Conservation (phyloP, 2,888 invertebrate genomes). For the Patella depressa region DNA sequence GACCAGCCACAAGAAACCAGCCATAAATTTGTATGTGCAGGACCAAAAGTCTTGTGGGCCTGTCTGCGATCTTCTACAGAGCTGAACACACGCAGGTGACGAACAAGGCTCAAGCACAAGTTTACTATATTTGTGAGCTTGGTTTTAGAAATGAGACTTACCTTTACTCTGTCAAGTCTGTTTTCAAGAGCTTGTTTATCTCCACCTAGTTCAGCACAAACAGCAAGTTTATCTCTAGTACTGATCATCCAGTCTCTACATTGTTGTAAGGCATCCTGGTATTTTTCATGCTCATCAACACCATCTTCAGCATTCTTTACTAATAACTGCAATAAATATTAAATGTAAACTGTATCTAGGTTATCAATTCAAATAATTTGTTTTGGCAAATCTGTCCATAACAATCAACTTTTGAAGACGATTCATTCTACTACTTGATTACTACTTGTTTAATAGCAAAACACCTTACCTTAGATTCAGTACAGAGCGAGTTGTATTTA, state of each 20-base stretch:
- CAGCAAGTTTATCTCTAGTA: conserved; percentile 84
- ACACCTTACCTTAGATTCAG: conserved; percentile 79
- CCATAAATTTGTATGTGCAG: no score
- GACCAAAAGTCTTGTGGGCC: no score
- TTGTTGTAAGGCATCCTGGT: conserved; percentile 75
- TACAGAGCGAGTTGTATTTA: conserved; percentile 88
- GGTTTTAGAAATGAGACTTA: conserved; percentile 19
- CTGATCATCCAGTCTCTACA: conserved; percentile 87
- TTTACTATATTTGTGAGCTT: no score
- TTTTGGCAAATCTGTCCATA: not conserved
- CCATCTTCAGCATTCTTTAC: conserved; percentile 57
- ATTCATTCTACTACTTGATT: not conserved
- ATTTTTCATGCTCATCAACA: conserved; percentile 64
- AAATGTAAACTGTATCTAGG: no score
- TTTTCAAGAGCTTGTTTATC: conserved; percentile 82
- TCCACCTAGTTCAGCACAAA: conserved; percentile 88
- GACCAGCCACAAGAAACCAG: no score
- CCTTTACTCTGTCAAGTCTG: conserved; percentile 63
- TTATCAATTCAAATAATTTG: not conserved
- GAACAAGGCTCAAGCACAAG: no score
- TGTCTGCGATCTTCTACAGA: no score
- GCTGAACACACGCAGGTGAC: no score
- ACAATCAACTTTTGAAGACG: not conserved
- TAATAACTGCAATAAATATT: no score
- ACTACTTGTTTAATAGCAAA: not conserved